A percentile compares a stretch with the other conserved stretches of the same genome.
phyloP scores from a whole-genome alignment of 37 sponge, comb jelly and placozoan genomes.

The Amphimedon queenslandica region DNA sequence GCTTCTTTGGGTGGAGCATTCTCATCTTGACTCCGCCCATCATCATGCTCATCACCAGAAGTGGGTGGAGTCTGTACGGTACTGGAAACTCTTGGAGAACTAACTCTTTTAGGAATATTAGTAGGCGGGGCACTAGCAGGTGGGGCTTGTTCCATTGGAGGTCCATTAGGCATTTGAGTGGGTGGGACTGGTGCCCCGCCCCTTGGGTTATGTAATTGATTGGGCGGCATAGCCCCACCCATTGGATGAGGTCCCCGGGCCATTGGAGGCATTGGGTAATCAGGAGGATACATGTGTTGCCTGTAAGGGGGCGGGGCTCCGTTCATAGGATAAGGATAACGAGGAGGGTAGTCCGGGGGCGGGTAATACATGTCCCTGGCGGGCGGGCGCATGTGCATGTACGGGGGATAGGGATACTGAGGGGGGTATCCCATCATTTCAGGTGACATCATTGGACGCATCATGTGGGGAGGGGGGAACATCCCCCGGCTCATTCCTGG shows the following conservation, averaged over 20 bases:
- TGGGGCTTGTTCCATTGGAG: not conserved
- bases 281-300: no score
- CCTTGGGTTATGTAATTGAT: not conserved
- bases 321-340: constrained; percentile 5
- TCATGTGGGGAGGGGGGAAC: constrained; percentile 12
- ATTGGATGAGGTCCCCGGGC: not conserved
- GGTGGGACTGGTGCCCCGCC: not conserved
- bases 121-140: not conserved
- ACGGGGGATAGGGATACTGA: not conserved
- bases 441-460: constrained; percentile 5
- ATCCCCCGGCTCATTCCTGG: not conserved
- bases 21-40: not conserved
- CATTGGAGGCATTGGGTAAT: not conserved
- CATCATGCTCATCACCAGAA: not conserved
- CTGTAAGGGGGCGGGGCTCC: constrained; percentile 7
- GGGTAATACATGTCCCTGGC: not conserved
- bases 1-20: constrained; percentile 1
- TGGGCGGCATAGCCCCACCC: not conserved
- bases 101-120: not conserved
- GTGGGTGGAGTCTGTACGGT: constrained; percentile 6
- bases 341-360: not conserved
- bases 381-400: not conserved
- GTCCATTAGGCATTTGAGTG: not conserved
- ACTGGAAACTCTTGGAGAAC: not conserved
- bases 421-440: constrained; percentile 12